Base-by-base conservation (phyloP, 2,113 vertebrate species). In the Brevimyrus niger region DNA sequence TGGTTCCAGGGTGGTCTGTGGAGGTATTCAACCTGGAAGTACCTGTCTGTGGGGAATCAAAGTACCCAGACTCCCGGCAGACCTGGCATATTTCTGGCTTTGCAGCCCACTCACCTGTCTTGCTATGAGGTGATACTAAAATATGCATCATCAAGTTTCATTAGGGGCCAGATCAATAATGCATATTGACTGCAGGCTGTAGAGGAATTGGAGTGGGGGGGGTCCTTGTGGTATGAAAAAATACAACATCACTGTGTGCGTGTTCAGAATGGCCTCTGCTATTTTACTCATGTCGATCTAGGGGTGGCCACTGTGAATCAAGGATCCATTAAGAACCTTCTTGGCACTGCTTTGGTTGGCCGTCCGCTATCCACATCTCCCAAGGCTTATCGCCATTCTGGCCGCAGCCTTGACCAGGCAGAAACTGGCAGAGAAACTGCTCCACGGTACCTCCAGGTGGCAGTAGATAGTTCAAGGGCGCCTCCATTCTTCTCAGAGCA, bases 121-220 rank as follows among this genome's bases (percentile, higher is more conserved):
- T 15, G 11, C 46, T 61, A 61, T 48, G 11, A 17, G 86, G 27
- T 4, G 5, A n/a, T 85, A 23, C 42, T 88, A 19, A 88, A 88
- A 88, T 88, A 88, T 88, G 73, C 65, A 88, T 80, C 48, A n/a
- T 80, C 47, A 73, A 80, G 69, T 80, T 88, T 88, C 88, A 88
- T 88, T 88, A 88, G 65, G 21, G 5, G n/a, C 73, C 61, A 46
- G 88, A 80, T 88, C 88, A 80, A 88, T 88, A 88, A 88, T 88
- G 88, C 65, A 80, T 46, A 88, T 80, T 51, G 61, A 80, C 46
- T 73, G 46, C 44, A 50, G 46, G 27, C 27, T 87, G 50, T 87
- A 53, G 85, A 53, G 65, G 69, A 88, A 69, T 76, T 17, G 27
- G 69, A 88, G 48, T 51, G 15, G n/a, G 31, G 31, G 47, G n/a